Evolutionary conservation across 2,888 invertebrate genomes (phyloP), one percentile per base, ranked within the genome.

Genomic region (Drosophila ezoana): DNA sequence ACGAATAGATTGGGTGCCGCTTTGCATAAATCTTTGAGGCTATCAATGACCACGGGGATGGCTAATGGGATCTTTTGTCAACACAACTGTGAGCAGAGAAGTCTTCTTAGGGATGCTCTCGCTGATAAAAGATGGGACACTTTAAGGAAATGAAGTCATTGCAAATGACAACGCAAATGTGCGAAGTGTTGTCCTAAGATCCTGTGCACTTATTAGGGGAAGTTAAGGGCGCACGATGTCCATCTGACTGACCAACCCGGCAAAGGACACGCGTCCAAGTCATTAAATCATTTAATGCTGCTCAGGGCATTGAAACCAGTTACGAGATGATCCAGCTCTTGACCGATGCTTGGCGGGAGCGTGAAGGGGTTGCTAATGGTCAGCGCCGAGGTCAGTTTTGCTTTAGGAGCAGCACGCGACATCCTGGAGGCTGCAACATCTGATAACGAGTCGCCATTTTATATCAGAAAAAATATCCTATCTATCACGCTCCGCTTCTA

Each of bases 221-320:
- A 54, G 51, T 47, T 44, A 35, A 33, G 11, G 54, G 33, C 16
- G 14, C 18, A 66, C 33, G 58, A 28, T 62, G 60, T 65, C 67
- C 69, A 70, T 43, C 14, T 4, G 57, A 57, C 3, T 76, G 65
- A 63, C 81, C 72, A 72, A 51, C 66, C 70, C 48, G 47, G 28
- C 38, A 41, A 69, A 28, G 61, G 81, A 56, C 82, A 87, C 87
- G 87, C 81, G 87, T 41, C 57, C 16, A 20, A 68, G 62, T 64
- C 49, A 67, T 72, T 72, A 54, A 53, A 68, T 57, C 32, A 56
- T 48, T 73, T 60, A 41, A 41, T 44, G 66, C 52, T 72, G 77
- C 68, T 76, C 82, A 82, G 80, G 66, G 14, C n/a, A 33, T 14
- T 40, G 32, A 8, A 83, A 86, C 84, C 74, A 74, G 84, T 86